These are phyloP conservation scores for Aromia moschata DNA, from an alignment of 2,888 invertebrate genomes.

Conservation along the genomic window DNA sequence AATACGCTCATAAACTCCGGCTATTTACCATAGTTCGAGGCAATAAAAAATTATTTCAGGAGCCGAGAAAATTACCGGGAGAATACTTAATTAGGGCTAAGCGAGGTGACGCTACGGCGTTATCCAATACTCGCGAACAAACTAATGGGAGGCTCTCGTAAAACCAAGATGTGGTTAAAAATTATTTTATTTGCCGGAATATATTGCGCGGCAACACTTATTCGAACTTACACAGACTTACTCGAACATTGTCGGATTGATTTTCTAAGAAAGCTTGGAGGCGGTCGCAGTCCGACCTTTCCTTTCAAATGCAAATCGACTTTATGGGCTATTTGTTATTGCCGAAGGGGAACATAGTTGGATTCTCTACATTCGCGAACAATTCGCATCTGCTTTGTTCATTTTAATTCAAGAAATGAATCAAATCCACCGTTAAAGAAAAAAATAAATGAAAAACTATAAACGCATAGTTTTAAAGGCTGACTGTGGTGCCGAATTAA, in stretches of 20 bases:
- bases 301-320: slow-evolving; percentile 18
- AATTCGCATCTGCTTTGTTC: too few relatives aligned
- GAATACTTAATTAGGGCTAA: slow-evolving; percentile 7
- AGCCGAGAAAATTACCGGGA: background rate
- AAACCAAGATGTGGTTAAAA: slow-evolving; percentile 14
- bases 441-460: too few relatives aligned
- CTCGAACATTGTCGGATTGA: slow-evolving; percentile 11
- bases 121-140: slow-evolving; percentile 14
- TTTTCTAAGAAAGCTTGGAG: slow-evolving; percentile 13
- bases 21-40: slow-evolving; percentile 16
- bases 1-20: slow-evolving; percentile 16
- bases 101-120: background rate
- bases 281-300: slow-evolving; percentile 22
- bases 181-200: slow-evolving; percentile 19
- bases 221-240: too few relatives aligned
- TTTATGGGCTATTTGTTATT: slow-evolving; percentile 18
- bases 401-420: too few relatives aligned
- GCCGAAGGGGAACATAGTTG: background rate
- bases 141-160: slow-evolving; percentile 12
- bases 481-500: too few relatives aligned
- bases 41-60: slow-evolving; percentile 18
- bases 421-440: too few relatives aligned
- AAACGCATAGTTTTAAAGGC: too few relatives aligned
- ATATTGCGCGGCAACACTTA: background rate
- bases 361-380: too few relatives aligned